Conservation (phyloP, 2,888 invertebrate genomes). For the Unio delphinus region DNA sequence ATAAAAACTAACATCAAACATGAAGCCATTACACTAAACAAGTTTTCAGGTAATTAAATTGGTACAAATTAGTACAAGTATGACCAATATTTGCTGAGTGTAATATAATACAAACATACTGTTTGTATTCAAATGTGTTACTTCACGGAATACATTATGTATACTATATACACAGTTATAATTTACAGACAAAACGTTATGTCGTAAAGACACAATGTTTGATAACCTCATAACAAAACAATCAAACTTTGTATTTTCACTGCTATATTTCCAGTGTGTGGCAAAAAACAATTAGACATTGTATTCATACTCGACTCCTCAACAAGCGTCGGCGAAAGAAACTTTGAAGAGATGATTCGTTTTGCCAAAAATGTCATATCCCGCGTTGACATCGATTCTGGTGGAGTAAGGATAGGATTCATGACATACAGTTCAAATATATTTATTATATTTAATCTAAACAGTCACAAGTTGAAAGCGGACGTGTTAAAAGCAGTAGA, state of each 20-base stretch:
- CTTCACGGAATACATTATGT: no score
- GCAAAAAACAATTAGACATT: conserved; percentile 46
- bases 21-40: no score
- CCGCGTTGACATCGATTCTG: conserved; percentile 49
- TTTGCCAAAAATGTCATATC: conserved; percentile 47
- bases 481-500: conserved; percentile 49
- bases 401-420: conserved; percentile 57
- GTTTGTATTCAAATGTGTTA: no score
- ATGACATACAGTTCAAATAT: conserved; percentile 54
- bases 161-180: no score
- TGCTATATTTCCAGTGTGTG: conserved; percentile 30
- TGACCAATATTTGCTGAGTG: no score
- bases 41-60: no score
- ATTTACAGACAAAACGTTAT: no score
- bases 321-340: conserved; percentile 53
- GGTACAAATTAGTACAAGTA: no score
- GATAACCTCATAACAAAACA: no score
- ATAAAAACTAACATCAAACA: no score
- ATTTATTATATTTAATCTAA: conserved; percentile 54
- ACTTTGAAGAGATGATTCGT: conserved; percentile 47
- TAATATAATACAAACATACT: no score
- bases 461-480: conserved; percentile 33
- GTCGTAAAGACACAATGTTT: no score
- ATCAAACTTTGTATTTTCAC: neutral
- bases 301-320: conserved; percentile 62